Base-by-base conservation (phyloP, 2,888 invertebrate genomes). In the Xestia rhomboidea region DNA sequence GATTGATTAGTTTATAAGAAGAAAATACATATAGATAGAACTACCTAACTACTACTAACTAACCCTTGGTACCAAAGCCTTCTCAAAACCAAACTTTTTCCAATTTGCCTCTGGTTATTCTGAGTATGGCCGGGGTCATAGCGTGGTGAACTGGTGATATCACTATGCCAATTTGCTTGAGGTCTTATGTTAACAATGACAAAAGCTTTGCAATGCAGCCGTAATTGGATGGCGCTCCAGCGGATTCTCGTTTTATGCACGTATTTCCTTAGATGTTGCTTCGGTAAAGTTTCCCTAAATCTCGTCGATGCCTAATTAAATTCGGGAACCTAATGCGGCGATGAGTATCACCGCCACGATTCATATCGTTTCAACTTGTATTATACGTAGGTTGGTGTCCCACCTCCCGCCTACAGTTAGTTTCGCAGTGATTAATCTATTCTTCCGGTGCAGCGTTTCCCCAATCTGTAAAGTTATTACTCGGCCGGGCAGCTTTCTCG, bases 401-500 rank as follows among this genome's bases (percentile, higher is more conserved):
- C n/a, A 57, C 60, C 64, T 21, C 18, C 44, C 38, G 30, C 51
- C 38, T 67, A 18, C 68, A 30, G 49, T 49, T 30, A 41, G 57
- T 51, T 81, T 82, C 30, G 38, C 76, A 76, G 64, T 69, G 63
- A 66, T 82, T 60, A 63, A 82, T 81, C 44, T 63, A 24, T 68
- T 62, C 15, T 70, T 68, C 70, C 73, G 57, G 63, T 73, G 34
- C 70, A 30, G 38, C 51, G 71, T 67, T 81, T 67, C 46, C 70
- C 70, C 54, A 73, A 76, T 73, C 34, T n/a, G 76, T 82, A 30
- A 46, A 81, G 38, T 70, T 46, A 70, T 66, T 30, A 62, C 24
- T 41, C 8, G 72, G 46, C 60, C 27, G n/a, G 54, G 74, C 82
- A 73, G 80, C 89, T 90, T 89, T 90, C 90, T 87, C 87, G 86